Percentiles rank a stretch among this genome's conserved stretches.
Evolutionary conservation across 2,113 vertebrate genomes (phyloP).

Genomic region (Nansenia antarctica): DNA sequence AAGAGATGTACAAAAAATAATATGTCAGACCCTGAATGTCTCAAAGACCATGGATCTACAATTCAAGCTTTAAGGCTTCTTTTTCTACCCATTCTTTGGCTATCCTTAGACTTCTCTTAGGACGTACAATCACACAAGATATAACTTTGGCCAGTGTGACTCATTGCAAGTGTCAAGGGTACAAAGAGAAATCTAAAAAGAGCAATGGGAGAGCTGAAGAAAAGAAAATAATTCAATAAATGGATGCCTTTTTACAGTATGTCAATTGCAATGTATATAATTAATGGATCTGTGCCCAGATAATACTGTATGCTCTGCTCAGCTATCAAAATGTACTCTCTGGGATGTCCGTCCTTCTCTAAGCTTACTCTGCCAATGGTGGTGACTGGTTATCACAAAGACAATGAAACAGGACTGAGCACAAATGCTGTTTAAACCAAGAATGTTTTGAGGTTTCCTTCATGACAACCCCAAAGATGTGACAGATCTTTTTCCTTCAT

Average conservation of each 20-base stretch:
- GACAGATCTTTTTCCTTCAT: conserved; percentile 5
- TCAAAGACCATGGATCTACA: conserved; percentile 29
- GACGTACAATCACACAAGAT: background rate
- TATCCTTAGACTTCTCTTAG: conserved; percentile 21
- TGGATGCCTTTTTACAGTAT: conserved; percentile 45
- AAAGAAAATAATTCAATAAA: conserved; percentile 9
- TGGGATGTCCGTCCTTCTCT: background rate
- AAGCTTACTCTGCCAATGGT: conserved; percentile 22
- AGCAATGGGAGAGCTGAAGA: conserved; percentile 7
- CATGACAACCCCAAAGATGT: conserved; percentile 27
- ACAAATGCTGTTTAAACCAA: conserved; percentile 11
- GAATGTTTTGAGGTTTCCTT: conserved; percentile 32
- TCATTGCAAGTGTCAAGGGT: background rate
- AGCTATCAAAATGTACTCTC: background rate
- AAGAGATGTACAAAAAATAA: conserved; percentile 80
- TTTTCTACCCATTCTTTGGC: conserved; percentile 3
- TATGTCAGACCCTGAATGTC: conserved; percentile 80
- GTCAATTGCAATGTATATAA: conserved; percentile 33
- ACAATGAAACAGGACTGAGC: background rate
- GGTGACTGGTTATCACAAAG: conserved; percentile 13
- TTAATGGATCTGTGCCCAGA: conserved; percentile 27
- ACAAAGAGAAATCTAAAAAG: background rate
- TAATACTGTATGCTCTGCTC: conserved; percentile 7
- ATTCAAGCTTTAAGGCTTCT: conserved; percentile 1
- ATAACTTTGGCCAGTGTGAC: background rate